Evolutionary conservation across 2,797 vertebrate genomes (phyloP), one percentile per base, ranked within the genome.

Genomic region (Eleutherodactylus coqui): DNA sequence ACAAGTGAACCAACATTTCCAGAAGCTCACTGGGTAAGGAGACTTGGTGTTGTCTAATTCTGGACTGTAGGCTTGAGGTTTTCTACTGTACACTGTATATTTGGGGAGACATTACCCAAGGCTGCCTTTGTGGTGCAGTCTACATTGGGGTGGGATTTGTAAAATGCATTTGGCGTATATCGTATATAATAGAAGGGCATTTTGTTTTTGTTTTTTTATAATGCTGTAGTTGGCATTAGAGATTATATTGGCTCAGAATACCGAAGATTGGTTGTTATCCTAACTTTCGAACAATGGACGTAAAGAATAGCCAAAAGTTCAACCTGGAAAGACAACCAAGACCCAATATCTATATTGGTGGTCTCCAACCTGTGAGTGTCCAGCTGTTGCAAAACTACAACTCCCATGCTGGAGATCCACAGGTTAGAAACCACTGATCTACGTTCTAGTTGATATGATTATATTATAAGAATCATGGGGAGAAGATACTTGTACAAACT

Each of bases 51-150:
- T 5, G 32, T 78, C 76, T 58, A 38, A 49, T n/a, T 51, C 29
- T 51, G 73, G n/a, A 29, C 73, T 47, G 43, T 75, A 75, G 72
- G n/a, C 4, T 3, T 75, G 45, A 34, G 10, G 27, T 29, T 51
- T 24, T 75, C 43, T 29, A 29, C 19, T 53, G 49, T 55, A 34
- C 75, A 77, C 75, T 55, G 34, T 55, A 32, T 77, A 60, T 60
- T 78, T 60, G 21, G 53, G 75, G 17, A 53, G 27, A 82, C 67
- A 24, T 27, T 82, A 53, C n/a, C 32, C 47, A 27, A 53, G 64
- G 67, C 67, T 82, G 80, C 80, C 80, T 82, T 82, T 58, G n/a
- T 82, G 80, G 80, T 72, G 80, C 64, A 82, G 64, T 43, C 67
- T 14, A 55, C 17, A 9, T 49, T 55, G 47, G 34, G 64, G 21